phyloP scores from a whole-genome alignment of 2,888 invertebrate species.

The Tetramorium bicarinatum region DNA sequence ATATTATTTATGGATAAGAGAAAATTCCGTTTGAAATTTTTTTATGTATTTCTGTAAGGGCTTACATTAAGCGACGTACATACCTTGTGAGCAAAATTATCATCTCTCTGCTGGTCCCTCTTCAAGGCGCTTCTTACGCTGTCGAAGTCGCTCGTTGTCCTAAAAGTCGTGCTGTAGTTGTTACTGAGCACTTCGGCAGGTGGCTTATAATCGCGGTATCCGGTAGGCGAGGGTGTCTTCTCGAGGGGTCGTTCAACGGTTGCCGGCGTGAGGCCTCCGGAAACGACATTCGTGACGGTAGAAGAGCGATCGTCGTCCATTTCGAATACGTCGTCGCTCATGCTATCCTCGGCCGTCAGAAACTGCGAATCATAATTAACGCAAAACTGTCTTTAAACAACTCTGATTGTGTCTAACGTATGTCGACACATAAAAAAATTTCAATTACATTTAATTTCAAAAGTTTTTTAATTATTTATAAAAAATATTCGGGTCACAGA shows the following conservation, averaged over 20 bases:
- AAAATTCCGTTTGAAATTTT: background rate
- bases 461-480: background rate
- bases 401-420: background rate
- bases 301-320: slow-evolving; percentile 86
- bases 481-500: background rate
- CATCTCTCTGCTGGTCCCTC: slow-evolving; percentile 76
- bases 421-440: background rate
- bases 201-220: slow-evolving; percentile 93
- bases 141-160: slow-evolving; percentile 67
- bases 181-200: slow-evolving; percentile 89
- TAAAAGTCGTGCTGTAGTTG: slow-evolving; percentile 75
- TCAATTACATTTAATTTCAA: background rate
- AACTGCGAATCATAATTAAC: slow-evolving; percentile 82
- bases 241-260: slow-evolving; percentile 65
- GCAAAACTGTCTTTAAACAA: background rate
- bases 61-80: slow-evolving; percentile 3
- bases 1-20: background rate
- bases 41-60: background rate
- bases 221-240: slow-evolving; percentile 91
- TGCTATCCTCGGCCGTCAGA: slow-evolving; percentile 91
- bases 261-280: slow-evolving; percentile 65
- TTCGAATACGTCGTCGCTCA: slow-evolving; percentile 95
- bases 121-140: slow-evolving; percentile 64
- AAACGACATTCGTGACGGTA: slow-evolving; percentile 46
- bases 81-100: slow-evolving; percentile 82